Evolutionary conservation across 2,888 invertebrate genomes (phyloP).

Genomic region (Heliconius ethilla): DNA sequence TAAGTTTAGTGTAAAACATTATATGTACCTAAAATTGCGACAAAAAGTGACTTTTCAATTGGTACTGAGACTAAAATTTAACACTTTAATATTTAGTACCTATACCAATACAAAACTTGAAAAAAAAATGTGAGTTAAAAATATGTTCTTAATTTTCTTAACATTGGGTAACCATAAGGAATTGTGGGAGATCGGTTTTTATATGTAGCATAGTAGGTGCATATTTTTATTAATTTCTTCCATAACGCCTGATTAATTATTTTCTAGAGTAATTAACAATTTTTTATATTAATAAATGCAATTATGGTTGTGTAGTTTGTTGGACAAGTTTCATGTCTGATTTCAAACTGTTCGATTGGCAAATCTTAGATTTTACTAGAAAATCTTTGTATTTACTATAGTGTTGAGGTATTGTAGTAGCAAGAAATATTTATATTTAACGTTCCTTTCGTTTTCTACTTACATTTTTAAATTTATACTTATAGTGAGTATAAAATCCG

Average conservation of each 20-base stretch:
- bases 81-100: too few species aligned
- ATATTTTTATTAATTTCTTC: background rate
- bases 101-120: too few species aligned
- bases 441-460: background rate
- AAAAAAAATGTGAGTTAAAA: too few species aligned
- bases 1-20: background rate
- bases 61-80: background rate
- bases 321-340: background rate
- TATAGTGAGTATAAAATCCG: background rate
- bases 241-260: too few species aligned
- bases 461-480: background rate
- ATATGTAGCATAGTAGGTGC: background rate
- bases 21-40: background rate
- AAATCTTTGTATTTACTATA: slow-evolving; percentile 2
- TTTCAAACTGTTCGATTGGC: background rate
- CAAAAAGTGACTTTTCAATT: background rate
- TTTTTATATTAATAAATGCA: background rate
- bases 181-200: slow-evolving; percentile 5
- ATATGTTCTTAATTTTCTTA: too few species aligned
- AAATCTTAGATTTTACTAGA: slow-evolving; percentile 9
- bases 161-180: background rate
- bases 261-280: background rate
- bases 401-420: background rate
- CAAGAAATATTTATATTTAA: background rate
- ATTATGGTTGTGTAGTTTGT: background rate